Evolutionary conservation across 2,113 vertebrate species (phyloP).

Genomic region (Gymnocephalus cernua): DNA sequence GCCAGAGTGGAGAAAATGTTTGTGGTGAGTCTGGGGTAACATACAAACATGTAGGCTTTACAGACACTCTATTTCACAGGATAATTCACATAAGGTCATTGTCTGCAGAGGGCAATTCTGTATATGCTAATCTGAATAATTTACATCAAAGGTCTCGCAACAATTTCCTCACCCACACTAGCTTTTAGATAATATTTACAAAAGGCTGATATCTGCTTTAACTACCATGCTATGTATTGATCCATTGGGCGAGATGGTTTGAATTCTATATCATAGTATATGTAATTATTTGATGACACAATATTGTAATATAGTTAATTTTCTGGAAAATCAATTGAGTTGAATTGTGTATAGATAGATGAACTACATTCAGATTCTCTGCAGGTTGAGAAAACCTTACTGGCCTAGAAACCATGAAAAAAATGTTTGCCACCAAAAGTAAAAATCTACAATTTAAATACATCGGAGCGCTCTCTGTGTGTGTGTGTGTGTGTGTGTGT

Average conservation of each 20-base stretch:
- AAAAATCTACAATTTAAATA: background rate
- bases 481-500: background rate
- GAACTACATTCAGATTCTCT: background rate
- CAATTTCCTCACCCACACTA: background rate
- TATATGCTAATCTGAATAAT: constrained; percentile 26
- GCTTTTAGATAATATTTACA: constrained; percentile 3
- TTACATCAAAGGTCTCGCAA: constrained; percentile 1
- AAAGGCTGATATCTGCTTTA: background rate
- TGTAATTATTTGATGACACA: background rate
- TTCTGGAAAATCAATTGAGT: background rate
- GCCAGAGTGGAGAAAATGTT: constrained; percentile 96
- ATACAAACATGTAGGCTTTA: background rate
- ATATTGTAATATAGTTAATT: background rate
- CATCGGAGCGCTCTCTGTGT: no score
- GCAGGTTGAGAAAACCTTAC: background rate
- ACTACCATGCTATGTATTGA: background rate
- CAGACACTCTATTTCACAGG: background rate
- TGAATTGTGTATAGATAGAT: background rate
- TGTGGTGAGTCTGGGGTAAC: constrained; percentile 86
- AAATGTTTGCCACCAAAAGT: no score
- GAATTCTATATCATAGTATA: background rate
- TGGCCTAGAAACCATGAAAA: background rate
- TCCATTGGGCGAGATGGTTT: background rate
- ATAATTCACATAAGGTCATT: background rate
- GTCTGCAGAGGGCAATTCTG: background rate